Evolutionary conservation across 2,888 invertebrate species (phyloP).

Genomic region (Caenorhabditis macrosperma): DNA sequence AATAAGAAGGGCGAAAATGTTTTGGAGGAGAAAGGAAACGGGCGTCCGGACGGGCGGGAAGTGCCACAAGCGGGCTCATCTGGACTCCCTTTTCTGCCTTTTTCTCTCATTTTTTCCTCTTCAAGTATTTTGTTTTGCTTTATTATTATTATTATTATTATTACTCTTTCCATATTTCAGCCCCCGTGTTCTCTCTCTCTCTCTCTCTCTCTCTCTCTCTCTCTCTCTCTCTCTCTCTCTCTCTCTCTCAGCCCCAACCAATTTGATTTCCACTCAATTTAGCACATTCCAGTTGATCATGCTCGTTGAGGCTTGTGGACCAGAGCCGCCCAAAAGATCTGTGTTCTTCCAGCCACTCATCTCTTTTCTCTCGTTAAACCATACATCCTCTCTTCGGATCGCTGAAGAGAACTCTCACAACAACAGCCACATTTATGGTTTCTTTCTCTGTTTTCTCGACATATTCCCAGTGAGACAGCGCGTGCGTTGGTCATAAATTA

Average conservation of each 20-base stretch:
- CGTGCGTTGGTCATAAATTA: not conserved
- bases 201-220: not conserved
- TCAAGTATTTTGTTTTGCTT: constrained; percentile 11
- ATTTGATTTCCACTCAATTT: constrained; percentile 1
- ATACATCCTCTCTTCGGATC: no score
- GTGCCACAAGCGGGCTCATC: constrained; percentile 24
- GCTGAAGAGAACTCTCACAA: no score
- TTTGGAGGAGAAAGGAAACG: constrained; percentile 34
- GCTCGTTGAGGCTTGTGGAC: not conserved
- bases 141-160: constrained; percentile 24
- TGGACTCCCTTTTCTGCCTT: constrained; percentile 10
- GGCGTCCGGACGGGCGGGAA: constrained; percentile 6
- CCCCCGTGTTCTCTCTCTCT: not conserved
- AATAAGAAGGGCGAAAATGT: constrained; percentile 11
- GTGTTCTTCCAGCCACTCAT: not conserved
- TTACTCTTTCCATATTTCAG: not conserved
- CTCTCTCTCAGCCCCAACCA: not conserved
- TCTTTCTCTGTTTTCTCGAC: not conserved
- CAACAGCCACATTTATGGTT: not conserved
- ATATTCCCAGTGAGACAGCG: not conserved
- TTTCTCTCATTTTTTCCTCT: not conserved
- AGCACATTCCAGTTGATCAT: not conserved
- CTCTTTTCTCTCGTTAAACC: not conserved
- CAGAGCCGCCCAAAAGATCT: not conserved
- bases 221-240: no score